Evolutionary conservation across 2,113 vertebrate genomes (phyloP), one percentile per base, ranked within the genome.

Genomic region (Apteryx mantelli): DNA sequence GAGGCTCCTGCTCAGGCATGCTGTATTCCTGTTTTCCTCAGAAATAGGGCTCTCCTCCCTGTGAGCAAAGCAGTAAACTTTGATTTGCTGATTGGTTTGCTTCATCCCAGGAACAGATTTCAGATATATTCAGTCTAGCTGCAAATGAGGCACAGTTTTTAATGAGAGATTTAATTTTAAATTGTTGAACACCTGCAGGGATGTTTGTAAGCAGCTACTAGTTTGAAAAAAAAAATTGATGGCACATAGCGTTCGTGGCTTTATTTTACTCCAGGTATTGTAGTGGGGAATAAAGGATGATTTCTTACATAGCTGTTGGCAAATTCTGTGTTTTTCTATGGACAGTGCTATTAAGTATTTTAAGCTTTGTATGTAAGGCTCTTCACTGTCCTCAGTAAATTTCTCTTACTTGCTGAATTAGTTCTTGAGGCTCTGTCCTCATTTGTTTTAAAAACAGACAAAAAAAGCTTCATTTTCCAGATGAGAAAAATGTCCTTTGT

Each of bases 111-210:
- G n/a, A 69, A 66, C 50, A 65, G 25, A 52, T 38, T 13, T 85
- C 74, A 85, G 75, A 32, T 53, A 12, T 7, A 17, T 48, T 94
- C 46, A 75, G 76, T 26, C 20, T 63, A 60, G 68, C 52, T 86
- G 50, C 46, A 69, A 69, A 56, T 14, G 52, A 85, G 42, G 34
- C 38, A 20, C 56, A 42, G 21, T 69, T 86, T 73, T 48, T 61
- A 91, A 86, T 46, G 48, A 40, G 50, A 65, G n/a, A 66, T 92
- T 88, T 77, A 73, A 76, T 94, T 91, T 80, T 63, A 79, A 90
- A 22, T 61, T 86, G 82, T 76, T 82, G 52, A 96, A 76, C 48
- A 88, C 79, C 82, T 91, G 70, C 71, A 86, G 90, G 53, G 71
- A 61, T 74, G 50, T 74, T 80, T 81, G 48, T 74, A 83, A 95